Base-by-base conservation (phyloP, 2,113 vertebrate genomes). In the Urocynchramus pylzowi region DNA sequence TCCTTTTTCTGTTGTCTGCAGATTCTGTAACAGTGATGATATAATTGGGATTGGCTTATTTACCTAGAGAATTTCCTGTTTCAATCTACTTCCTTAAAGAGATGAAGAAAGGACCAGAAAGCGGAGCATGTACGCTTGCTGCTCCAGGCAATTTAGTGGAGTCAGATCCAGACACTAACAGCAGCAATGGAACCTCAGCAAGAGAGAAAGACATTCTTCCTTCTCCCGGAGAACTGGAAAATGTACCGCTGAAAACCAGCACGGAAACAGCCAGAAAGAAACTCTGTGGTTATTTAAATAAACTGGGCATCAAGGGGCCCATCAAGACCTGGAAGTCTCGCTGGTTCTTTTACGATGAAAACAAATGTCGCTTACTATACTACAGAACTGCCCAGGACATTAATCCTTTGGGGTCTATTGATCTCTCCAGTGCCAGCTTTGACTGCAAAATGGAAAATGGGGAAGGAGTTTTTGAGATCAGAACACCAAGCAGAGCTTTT, bases 211-310 rank as follows among this genome's bases (percentile, higher is more conserved):
- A 56, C 24, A 6, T 26, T 6, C 33, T 67, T 85, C 28, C 15
- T 31, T 79, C 73, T 69, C 49, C 75, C 2, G 69, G 69, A 70
- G 94, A 96, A 26, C 41, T 82, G 26, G 95, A 91, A 83, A 89
- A 65, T 3, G 9, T 68, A 82, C 73, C 33, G 3, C 69, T 73
- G 57, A 93, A 86, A 86, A 65, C 65, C 81, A 84, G 71, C 53
- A 90, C 59, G 64, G 96, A 93, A 84, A 56, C 33, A 31, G 42
- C 63, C 44, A 91, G 71, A 14, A 97, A 97, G 81, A 98, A 97
- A 89, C 98, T 99, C 15, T 99, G 99, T 31, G 99, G 99, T 11
- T 99, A 99, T 93, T 98, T 99, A 69, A 98, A 98, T 94, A 99
- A 99, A 91, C 98, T 98, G 54, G 99, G 98, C 0, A 97, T 98